These are phyloP conservation scores for Corythornis vintsioides DNA, from an alignment of 2,113 vertebrate genomes.

Conservation along the genomic window DNA sequence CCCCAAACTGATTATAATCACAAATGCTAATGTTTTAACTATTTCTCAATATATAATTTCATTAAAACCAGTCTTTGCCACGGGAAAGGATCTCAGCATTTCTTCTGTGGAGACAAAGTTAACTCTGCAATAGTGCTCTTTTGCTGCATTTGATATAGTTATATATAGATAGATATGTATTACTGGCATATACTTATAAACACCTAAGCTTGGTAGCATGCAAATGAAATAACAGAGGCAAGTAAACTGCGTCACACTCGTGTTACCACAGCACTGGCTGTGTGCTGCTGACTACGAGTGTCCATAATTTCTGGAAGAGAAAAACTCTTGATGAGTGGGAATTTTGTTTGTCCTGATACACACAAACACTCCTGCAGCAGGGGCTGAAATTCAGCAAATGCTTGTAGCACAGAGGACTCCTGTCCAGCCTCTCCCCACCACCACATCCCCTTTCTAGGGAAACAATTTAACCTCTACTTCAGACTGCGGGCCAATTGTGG, in stretches of 20 bases:
- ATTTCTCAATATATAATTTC: conserved; percentile 69
- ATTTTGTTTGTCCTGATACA: not conserved
- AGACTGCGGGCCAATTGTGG: no score
- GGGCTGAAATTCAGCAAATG: not conserved
- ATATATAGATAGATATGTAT: conserved; percentile 66
- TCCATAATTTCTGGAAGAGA: conserved; percentile 76
- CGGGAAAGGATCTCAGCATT: conserved; percentile 52
- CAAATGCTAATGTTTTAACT: conserved; percentile 73
- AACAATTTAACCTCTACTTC: not conserved
- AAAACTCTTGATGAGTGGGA: not conserved
- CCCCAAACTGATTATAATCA: conserved; percentile 68
- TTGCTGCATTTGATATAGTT: conserved; percentile 28
- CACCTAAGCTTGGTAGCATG: conserved; percentile 69
- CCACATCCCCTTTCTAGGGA: not conserved
- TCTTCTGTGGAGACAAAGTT: conserved; percentile 70
- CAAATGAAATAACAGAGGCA: conserved; percentile 65
- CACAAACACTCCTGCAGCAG: not conserved
- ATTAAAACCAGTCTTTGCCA: conserved; percentile 73
- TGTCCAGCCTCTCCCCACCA: not conserved
- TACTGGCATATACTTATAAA: conserved; percentile 62
- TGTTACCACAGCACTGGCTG: not conserved
- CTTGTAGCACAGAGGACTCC: not conserved
- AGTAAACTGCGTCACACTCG: conserved; percentile 32
- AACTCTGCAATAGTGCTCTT: conserved; percentile 69
- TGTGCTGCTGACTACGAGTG: conserved; percentile 24